Evolutionary conservation across 92 coral and sea anemone genomes (phyloP), one percentile per base, ranked within the genome.

Genomic region (Epizoanthus ramosus): DNA sequence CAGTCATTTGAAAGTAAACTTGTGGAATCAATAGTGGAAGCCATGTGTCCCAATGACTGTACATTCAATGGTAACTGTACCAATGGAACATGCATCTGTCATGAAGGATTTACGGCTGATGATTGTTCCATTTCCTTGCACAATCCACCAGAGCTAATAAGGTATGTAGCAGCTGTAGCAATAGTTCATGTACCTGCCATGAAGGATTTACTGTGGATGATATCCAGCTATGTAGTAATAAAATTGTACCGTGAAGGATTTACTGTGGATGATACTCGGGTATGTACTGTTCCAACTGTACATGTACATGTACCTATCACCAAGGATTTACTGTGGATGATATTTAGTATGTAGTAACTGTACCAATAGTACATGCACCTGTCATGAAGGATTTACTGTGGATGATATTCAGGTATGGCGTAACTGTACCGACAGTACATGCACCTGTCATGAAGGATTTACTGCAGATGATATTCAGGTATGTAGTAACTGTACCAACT

Each of bases 81-180:
- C 50, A 86, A 89, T 56, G 86, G 90, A 15, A 86, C 88, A 3
- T 89, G 93, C 60, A 60, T 76, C 39, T 89, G 93, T 76, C 22
- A 75, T 64, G 86, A 86, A 41, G 90, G 75, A 56, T 89, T 74
- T 43, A 89, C 93, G 5, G 87, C 89, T 57, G 43, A 70, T 14
- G 92, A 89, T 54, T 89, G 92, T 17, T 89, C 92, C 1, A 89
- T 89, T 75, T 89, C 93, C 14, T 56, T 89, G 68, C n/a, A 80
- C 73, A 77, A 86, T 57, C 74, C 37, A 18, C 89, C 89, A 5
- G 54, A 8, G 67, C 80, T 86, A 66, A n/a, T 57, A 15, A 79
- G 80, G 89, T 86, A 45, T 45, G 88, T 57, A 15, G 31, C 16
- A 21, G 6, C 25, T 71, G 25, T n/a, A 6, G 8, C 37, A 16